Evolutionary conservation across 2,113 vertebrate species (phyloP), one percentile per base, ranked within the genome.

Genomic region (Conger conger): DNA sequence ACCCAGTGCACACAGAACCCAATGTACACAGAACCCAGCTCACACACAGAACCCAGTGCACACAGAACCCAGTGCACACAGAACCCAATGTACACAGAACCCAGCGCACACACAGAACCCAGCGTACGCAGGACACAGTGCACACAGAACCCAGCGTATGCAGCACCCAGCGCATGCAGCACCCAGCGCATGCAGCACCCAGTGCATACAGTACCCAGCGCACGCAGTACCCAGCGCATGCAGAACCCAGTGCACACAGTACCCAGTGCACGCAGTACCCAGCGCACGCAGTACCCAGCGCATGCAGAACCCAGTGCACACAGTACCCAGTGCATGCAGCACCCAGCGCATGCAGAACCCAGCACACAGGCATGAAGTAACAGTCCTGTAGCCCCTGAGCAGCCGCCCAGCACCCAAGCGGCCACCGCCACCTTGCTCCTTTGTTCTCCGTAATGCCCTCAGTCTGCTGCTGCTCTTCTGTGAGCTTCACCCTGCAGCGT

Each of bases 401-500:
- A 1, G 53, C 80, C 0, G 27, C 76, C 4, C 1, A 30, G 73
- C 77, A 11, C 9, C n/a, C 2, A 4, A 50, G 42, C 33, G 38
- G 15, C 78, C 13, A 42, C 20, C 20, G 0, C 23, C 4, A 45
- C 53, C 50, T 11, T 78, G 2, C 68, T 8, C 68, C 33, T n/a
- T 73, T 33, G 68, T 33, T 33, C 68, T 33, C 15, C n/a, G 4
- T 30, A 73, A 73, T 33, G 27, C n/a, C 84, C 86, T 82, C 11
- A 35, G 23, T 20, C 53, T 85, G 42, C 35, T 20, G 16, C 53
- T 85, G 42, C 33, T 87, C 76, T 45, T 27, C 57, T 68, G 4
- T 86, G 82, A 86, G 57, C 53, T 42, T 23, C 86, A 81, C 17
- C 79, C 33, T 76, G 80, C n/a, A 50, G 80, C 81, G 60, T 9